Base-by-base conservation (phyloP, 2,797 vertebrate genomes). In the Syncerus caffer region DNA sequence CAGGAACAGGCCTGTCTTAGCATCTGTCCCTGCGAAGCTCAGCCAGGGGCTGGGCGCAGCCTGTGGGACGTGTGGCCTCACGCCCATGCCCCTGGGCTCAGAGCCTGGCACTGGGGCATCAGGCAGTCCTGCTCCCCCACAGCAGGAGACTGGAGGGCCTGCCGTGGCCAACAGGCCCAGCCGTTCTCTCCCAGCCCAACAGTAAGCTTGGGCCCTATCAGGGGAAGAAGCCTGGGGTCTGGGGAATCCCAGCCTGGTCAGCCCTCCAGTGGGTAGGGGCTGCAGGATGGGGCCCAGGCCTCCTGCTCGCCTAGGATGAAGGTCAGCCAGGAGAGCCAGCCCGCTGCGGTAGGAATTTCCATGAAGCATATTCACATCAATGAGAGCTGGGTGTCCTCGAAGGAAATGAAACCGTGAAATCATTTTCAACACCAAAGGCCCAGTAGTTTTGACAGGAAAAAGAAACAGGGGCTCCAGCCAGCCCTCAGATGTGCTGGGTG, bases 371-470 rank as follows among this genome's bases (percentile, higher is more conserved):
- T 50, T 21, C 21, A 60, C 2, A 0, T 86, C 85, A 7, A 0
- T 5, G 62, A 82, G 79, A 83, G n/a, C 34, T 50, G 57, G 51
- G 45, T 1, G 38, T 71, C 53, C 53, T 85, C 17, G 60, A 92
- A 64, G 89, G 50, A 85, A 92, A 85, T 76, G 82, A 95, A 90
- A 76, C 67, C n/a, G 6, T 85, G 89, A 97, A 95, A 96, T 88
- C 29, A 34, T 84, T 90, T 96, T 42, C 27, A 85, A 80, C 83
- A 85, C 82, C 84, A 93, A 93, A 94, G 71, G 5, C 42, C 53
- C 94, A 62, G 95, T 93, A 96, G 89, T 95, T 97, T 91, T 93
- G 74, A 92, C 93, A 88, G 53, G 85, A 74, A 57, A 55, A 45
- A 71, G 83, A 87, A 87, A 15, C 0, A n/a, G 84, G 80, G 55